phyloP scores from a whole-genome alignment of 2,888 invertebrate species.

The Ormyrus labotus region DNA sequence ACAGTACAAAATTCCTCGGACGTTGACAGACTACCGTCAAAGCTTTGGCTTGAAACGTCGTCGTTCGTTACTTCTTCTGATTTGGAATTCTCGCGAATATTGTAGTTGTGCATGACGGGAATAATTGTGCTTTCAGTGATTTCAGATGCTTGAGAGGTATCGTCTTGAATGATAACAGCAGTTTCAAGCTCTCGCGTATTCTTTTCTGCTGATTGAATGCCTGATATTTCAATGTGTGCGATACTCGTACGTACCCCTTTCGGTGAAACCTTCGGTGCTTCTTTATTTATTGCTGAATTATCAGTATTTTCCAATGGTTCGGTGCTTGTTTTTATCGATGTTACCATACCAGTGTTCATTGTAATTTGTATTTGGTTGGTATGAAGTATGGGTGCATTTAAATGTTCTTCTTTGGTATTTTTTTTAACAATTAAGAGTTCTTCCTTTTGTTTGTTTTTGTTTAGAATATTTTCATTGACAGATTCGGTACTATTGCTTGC shows the following conservation, averaged over 20 bases:
- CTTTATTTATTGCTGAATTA: neutral
- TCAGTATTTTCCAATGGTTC: too few relatives aligned
- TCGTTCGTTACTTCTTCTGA: neutral
- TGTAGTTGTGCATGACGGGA: neutral
- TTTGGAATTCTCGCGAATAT: neutral
- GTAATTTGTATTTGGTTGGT: too few relatives aligned
- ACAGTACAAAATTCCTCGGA: constrained; percentile 56
- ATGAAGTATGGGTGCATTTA: too few relatives aligned
- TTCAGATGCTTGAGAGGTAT: neutral
- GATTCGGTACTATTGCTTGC: too few relatives aligned
- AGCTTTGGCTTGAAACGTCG: constrained; percentile 4
- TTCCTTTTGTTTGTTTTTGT: too few relatives aligned
- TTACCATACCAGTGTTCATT: too few relatives aligned
- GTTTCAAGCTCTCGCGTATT: constrained; percentile 7
- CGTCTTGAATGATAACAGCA: neutral
- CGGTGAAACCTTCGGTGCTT: constrained; percentile 14
- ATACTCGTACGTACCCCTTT: constrained; percentile 41
- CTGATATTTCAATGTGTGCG: constrained; percentile 36
- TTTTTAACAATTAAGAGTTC: too few relatives aligned
- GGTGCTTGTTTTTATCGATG: too few relatives aligned
- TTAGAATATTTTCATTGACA: too few relatives aligned
- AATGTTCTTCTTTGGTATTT: too few relatives aligned
- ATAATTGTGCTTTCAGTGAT: constrained; percentile 20
- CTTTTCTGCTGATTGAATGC: neutral
- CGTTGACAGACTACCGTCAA: constrained; percentile 36